Evolutionary conservation across 1,140 invertebrate genomes (phyloP).

Genomic region (Calliphora vicina): DNA sequence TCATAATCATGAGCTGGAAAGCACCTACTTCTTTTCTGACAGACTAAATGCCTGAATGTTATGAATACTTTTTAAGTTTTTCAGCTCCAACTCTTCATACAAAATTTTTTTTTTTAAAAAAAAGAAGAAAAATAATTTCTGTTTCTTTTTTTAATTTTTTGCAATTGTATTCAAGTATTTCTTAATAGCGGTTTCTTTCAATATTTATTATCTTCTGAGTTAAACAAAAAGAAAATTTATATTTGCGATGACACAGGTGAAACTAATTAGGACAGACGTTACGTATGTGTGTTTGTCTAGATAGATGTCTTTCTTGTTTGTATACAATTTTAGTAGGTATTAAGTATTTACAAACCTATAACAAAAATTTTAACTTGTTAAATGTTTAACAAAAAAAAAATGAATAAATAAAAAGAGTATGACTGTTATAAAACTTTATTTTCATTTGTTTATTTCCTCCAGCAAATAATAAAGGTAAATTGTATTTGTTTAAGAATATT

Average conservation of each 20-base stretch:
- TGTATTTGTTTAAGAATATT: not conserved
- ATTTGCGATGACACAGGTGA: constrained; percentile 39
- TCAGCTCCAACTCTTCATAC: not conserved
- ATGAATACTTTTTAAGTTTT: not conserved
- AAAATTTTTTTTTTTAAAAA: no score
- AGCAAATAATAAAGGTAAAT: not conserved
- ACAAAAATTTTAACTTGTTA: not conserved
- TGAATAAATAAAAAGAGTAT: not conserved
- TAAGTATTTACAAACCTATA: not conserved
- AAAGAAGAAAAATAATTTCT: no score
- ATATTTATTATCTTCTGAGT: not conserved
- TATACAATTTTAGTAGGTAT: no score
- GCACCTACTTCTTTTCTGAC: not conserved
- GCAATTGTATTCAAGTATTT: not conserved
- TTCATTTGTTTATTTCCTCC: not conserved
- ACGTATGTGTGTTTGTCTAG: no score
- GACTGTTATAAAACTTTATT: no score
- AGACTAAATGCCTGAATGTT: not conserved
- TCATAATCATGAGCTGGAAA: not conserved
- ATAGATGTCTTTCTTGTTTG: no score
- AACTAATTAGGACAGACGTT: constrained; percentile 35
- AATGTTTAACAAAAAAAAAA: not conserved
- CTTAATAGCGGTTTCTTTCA: not conserved
- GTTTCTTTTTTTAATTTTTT: not conserved
- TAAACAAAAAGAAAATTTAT: constrained; percentile 1